phyloP scores from a whole-genome alignment of 23 tunicate species.

The Trididemnum miniatum region DNA sequence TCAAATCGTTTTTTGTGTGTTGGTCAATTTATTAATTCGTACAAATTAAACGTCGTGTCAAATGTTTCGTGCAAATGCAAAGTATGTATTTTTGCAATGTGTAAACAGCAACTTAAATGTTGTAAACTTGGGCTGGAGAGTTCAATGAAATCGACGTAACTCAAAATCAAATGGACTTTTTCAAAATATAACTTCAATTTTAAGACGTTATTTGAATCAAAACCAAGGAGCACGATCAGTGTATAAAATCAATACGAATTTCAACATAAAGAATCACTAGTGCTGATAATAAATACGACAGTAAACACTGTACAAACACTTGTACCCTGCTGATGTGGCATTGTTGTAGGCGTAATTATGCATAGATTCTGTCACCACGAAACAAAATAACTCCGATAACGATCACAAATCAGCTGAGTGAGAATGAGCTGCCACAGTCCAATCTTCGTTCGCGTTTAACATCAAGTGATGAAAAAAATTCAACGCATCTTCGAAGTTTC shows the following conservation, averaged over 20 bases:
- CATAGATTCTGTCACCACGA: neutral
- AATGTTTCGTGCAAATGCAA: too few relatives aligned
- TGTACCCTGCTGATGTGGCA: too few relatives aligned
- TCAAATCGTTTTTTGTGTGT: too few relatives aligned
- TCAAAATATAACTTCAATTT: neutral
- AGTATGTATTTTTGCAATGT: too few relatives aligned
- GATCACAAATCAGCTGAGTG: slow-evolving; percentile 20
- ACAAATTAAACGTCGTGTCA: too few relatives aligned
- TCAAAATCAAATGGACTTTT: neutral
- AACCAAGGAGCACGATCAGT: neutral
- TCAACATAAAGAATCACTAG: too few relatives aligned
- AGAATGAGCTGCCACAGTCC: neutral
- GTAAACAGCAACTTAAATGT: too few relatives aligned
- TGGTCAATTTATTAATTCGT: too few relatives aligned
- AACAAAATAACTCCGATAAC: neutral
- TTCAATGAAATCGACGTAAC: too few relatives aligned
- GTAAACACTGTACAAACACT: too few relatives aligned
- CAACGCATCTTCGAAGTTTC: slow-evolving; percentile 43
- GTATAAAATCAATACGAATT: neutral
- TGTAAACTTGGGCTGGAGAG: too few relatives aligned
- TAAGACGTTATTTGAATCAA: neutral
- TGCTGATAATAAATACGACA: too few relatives aligned
- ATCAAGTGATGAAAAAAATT: slow-evolving; percentile 72
- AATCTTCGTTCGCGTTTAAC: slow-evolving; percentile 50
- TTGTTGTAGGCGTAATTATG: neutral